phyloP scores from a whole-genome alignment of 64 coral and sea anemone genomes.

The Cladopsammia gracilis region DNA sequence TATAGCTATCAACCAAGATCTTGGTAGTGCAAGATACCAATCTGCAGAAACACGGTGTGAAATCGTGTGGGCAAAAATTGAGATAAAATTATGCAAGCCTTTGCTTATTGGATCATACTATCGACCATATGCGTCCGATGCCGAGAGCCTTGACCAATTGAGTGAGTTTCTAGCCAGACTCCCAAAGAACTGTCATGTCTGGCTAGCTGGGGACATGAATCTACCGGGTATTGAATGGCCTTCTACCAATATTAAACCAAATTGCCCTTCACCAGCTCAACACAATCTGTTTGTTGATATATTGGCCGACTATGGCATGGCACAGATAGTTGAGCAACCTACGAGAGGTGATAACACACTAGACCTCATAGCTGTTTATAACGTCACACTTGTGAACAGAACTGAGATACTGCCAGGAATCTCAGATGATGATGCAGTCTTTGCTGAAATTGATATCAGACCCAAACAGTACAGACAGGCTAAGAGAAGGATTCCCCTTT shows the following conservation, averaged over 20 bases:
- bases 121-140: conserved; percentile 49
- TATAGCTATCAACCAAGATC: conserved; percentile 65
- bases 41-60: conserved; percentile 59
- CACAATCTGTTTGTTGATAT: conserved; percentile 72
- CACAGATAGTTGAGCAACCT: too few species aligned
- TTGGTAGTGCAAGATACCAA: conserved; percentile 65
- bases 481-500: too few species aligned
- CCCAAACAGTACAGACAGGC: too few species aligned
- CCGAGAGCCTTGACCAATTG: conserved; percentile 48
- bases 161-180: conserved; percentile 53
- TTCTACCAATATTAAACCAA: conserved; percentile 63
- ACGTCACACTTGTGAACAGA: conserved; percentile 56
- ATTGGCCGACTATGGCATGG: conserved; percentile 12
- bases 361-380: conserved; percentile 1
- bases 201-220: conserved; percentile 71
- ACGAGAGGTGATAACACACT: too few species aligned
- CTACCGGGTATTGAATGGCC: conserved; percentile 62
- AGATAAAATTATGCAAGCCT: conserved; percentile 54
- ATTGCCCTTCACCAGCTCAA: conserved; percentile 65
- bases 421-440: conserved; percentile 41
- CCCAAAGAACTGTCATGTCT: conserved; percentile 71
- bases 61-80: conserved; percentile 56
- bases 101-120: conserved; percentile 58
- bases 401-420: conserved; percentile 36
- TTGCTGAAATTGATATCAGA: conserved; percentile 54